Evolutionary conservation across 2,888 invertebrate species (phyloP), one percentile per base, ranked within the genome.

Genomic region (Hyposoter dolosus): DNA sequence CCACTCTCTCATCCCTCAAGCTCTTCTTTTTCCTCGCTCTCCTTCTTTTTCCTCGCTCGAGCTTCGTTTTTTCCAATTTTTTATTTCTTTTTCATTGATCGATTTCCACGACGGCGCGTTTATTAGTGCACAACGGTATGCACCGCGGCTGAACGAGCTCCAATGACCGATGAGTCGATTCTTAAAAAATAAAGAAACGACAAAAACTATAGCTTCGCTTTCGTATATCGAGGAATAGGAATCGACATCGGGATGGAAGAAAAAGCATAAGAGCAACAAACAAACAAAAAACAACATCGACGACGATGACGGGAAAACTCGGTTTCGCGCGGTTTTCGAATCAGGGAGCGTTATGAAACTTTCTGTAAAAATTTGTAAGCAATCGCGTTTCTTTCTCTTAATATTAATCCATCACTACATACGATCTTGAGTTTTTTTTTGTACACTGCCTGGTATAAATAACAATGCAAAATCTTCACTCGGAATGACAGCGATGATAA

Each of bases 111-210:
- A 65, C 71, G 63, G 83, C 76, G 85, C 87, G 88, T 85, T 90
- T 90, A 89, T 90, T 87, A 88, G 81, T 69, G 79, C 78, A 63
- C 88, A 86, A 56, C 69, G 63, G 60, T 77, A 68, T 72, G 83
- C 86, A 12, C 50, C 72, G 85, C 65, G 80, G 80, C 80, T 87
- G 84, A 84, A 83, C 82, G 88, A 80, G 85, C 81, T 75, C 84
- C 81, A 74, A 69, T 82, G 88, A 88, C 90, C 88, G 89, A 88
- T 88, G 77, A 83, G 79, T 88, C 87, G 87, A 88, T 87, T 84
- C 89, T 78, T 79, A 63, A 74, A 56, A 77, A 80, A 71, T 65
- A 81, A 84, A 75, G 66, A 68, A 65, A 23, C 28, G 65, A 35
- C 40, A 81, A 32, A 66, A 35, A 4, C 72, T 50, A 23, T 17